Conservation (phyloP, 2,888 invertebrate species). For the Heliconius sara region DNA sequence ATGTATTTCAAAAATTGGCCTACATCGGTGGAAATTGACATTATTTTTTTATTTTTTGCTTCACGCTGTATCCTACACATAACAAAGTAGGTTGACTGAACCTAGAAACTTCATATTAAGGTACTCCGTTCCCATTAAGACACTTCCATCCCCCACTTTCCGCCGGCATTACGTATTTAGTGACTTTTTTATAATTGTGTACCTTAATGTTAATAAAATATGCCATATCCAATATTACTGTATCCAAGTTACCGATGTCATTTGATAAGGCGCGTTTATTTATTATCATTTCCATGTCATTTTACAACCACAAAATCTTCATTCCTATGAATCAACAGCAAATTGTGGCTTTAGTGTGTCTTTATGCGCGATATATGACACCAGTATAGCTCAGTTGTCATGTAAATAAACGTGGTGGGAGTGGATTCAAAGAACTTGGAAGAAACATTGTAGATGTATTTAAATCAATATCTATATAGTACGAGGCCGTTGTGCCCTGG, state of each 20-base stretch:
- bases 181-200: background rate
- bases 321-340: slow-evolving; percentile 43
- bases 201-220: background rate
- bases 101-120: no score
- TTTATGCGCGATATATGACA: slow-evolving; percentile 31
- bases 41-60: no score
- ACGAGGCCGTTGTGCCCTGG: no score
- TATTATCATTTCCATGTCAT: slow-evolving; percentile 44
- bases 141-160: no score
- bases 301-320: slow-evolving; percentile 43
- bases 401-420: background rate
- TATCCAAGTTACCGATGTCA: slow-evolving; percentile 35
- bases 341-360: slow-evolving; percentile 30
- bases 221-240: slow-evolving; percentile 19
- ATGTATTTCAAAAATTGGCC: no score
- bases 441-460: background rate
- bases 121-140: no score
- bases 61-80: no score
- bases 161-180: no score
- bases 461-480: no score
- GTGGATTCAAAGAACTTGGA: background rate
- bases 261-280: slow-evolving; percentile 37
- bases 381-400: background rate
- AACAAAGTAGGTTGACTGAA: no score
- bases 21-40: no score